Conservation (phyloP, 1,140 invertebrate species). For the Bombus turneri region DNA sequence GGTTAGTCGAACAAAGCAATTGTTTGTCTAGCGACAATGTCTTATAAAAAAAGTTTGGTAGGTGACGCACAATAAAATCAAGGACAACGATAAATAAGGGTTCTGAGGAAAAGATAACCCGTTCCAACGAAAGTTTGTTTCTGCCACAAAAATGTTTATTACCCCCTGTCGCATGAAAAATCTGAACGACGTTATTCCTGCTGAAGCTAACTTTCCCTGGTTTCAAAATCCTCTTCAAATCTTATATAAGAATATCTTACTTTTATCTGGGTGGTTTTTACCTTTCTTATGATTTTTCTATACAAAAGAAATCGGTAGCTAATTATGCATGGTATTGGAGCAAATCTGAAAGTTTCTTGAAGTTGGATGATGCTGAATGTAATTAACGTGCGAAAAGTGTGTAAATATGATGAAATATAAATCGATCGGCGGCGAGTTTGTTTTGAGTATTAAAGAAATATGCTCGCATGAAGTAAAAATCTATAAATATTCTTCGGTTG, state of each 20-base stretch:
- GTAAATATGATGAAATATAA: conserved; percentile 1
- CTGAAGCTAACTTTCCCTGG: neutral
- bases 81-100: conserved; percentile 27
- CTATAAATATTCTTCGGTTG: conserved; percentile 58
- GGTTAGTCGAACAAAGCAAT: conserved; percentile 49
- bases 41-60: neutral
- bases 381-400: neutral
- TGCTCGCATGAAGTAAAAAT: neutral
- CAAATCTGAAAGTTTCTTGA: neutral
- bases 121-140: neutral
- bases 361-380: neutral
- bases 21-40: neutral
- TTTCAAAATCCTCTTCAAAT: neutral
- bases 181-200: neutral
- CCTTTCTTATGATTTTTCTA: neutral
- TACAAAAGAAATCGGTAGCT: too few relatives aligned
- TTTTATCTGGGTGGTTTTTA: neutral
- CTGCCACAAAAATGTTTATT: neutral
- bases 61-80: conserved; percentile 31
- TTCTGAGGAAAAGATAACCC: neutral
- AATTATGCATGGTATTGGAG: neutral
- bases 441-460: conserved; percentile 33
- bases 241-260: too few relatives aligned
- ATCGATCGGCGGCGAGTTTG: conserved; percentile 22
- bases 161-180: neutral